These are phyloP conservation scores for Petrolisthes cinctipes DNA, from an alignment of 2,888 invertebrate genomes.

Conservation along the genomic window DNA sequence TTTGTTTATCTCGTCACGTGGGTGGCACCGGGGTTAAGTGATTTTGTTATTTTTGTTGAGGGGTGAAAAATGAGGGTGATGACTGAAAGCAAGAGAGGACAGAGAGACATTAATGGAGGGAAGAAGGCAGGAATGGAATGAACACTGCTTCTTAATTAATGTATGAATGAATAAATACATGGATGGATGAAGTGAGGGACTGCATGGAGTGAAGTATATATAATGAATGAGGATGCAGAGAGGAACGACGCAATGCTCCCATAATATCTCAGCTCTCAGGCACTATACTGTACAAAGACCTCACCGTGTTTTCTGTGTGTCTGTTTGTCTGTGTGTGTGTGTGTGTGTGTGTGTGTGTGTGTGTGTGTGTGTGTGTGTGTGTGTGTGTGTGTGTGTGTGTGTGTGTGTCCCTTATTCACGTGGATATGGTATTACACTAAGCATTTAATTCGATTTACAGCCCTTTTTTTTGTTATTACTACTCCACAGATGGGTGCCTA, in stretches of 20 bases:
- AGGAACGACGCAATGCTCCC: not conserved
- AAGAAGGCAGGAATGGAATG: not conserved
- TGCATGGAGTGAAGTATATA: not conserved
- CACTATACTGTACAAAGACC: not conserved
- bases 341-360: not conserved
- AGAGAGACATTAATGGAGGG: conserved; percentile 5
- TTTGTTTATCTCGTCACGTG: not conserved
- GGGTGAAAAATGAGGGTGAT: not conserved
- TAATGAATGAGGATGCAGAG: too few relatives aligned
- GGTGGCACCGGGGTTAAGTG: not conserved
- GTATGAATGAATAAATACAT: not conserved
- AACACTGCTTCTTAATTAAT: too few relatives aligned
- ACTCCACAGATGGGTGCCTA: too few relatives aligned
- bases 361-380: conserved; percentile 3
- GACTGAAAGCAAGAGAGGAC: not conserved
- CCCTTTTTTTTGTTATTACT: too few relatives aligned
- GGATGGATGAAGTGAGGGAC: not conserved
- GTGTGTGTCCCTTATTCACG: not conserved
- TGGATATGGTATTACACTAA: too few relatives aligned
- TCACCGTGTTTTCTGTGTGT: not conserved
- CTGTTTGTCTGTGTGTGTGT: too few relatives aligned
- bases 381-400: conserved; percentile 7
- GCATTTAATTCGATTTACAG: too few relatives aligned
- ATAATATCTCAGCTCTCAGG: not conserved
- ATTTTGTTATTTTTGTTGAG: conserved; percentile 8